A percentile compares a stretch with the other conserved stretches of the same genome.
These are phyloP conservation scores for Nansenia antarctica DNA, from an alignment of 2,113 vertebrate species.

Conservation along the genomic window DNA sequence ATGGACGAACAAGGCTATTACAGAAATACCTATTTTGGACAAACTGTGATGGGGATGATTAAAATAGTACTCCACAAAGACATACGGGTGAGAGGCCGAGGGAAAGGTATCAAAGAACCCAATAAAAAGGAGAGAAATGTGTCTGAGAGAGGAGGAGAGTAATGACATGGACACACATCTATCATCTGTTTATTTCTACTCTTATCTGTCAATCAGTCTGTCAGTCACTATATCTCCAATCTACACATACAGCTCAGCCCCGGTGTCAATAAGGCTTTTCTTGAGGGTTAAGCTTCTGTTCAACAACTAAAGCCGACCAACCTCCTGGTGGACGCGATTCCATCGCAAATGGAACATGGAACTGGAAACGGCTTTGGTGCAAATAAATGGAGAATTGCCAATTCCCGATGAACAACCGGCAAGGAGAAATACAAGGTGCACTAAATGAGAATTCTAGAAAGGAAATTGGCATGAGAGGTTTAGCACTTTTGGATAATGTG, in stretches of 20 bases:
- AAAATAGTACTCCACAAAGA: slow-evolving; percentile 45
- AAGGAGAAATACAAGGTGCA: background rate
- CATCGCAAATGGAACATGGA: slow-evolving; percentile 21
- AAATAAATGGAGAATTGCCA: slow-evolving; percentile 1
- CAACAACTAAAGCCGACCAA: slow-evolving; percentile 31
- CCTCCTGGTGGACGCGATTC: slow-evolving; percentile 16
- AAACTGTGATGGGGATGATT: slow-evolving; percentile 21
- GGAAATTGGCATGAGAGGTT: background rate
- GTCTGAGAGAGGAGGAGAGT: slow-evolving; percentile 32
- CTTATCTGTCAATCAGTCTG: slow-evolving; percentile 65
- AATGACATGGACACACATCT: slow-evolving; percentile 36
- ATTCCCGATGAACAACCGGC: slow-evolving; percentile 5
- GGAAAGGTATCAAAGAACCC: slow-evolving; percentile 40
- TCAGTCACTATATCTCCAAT: slow-evolving; percentile 52
- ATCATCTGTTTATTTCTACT: background rate
- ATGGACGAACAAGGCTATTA: slow-evolving; percentile 31
- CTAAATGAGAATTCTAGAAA: background rate
- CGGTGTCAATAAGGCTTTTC: slow-evolving; percentile 16
- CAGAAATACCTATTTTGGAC: slow-evolving; percentile 19
- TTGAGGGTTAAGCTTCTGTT: slow-evolving; percentile 33
- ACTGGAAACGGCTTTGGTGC: background rate
- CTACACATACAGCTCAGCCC: slow-evolving; percentile 13
- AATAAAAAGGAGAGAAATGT: slow-evolving; percentile 31
- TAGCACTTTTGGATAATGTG: background rate
- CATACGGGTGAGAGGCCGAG: slow-evolving; percentile 24